A percentile compares a stretch with the other conserved stretches of the same genome.
phyloP scores from a whole-genome alignment of 1,140 invertebrate species.

The Tyrophagus putrescentiae region DNA sequence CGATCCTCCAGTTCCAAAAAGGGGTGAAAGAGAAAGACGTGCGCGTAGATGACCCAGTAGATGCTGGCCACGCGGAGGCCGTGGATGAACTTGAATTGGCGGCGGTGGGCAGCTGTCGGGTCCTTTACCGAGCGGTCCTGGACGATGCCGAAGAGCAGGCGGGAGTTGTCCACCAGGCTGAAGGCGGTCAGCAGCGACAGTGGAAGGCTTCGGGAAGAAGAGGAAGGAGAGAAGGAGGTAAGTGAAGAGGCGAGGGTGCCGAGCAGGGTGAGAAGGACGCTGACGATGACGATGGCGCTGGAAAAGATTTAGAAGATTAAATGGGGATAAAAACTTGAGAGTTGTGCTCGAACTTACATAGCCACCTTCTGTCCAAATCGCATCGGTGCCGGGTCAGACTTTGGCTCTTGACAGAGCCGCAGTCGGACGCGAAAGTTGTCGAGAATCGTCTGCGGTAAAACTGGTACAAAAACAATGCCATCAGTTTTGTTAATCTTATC shows the following conservation, averaged over 20 bases:
- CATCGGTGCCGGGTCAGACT: neutral
- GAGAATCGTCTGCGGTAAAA: neutral
- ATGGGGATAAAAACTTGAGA: neutral
- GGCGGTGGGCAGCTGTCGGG: neutral
- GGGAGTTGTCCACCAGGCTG: neutral
- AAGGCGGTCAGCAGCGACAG: neutral
- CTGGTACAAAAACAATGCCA: too few relatives aligned
- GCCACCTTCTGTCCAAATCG: conserved; percentile 7
- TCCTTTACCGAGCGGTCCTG: neutral
- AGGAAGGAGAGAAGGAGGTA: neutral
- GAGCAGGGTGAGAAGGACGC: neutral
- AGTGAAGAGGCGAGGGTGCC: neutral
- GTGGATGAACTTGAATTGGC: conserved; percentile 19
- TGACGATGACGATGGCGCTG: neutral
- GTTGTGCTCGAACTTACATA: neutral
- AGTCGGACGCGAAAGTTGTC: neutral
- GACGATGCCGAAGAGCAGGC: conserved; percentile 2
- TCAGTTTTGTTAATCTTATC: too few relatives aligned
- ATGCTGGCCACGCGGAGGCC: conserved; percentile 8
- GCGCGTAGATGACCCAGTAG: conserved; percentile 3
- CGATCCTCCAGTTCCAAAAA: neutral
- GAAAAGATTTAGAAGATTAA: neutral
- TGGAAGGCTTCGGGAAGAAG: neutral
- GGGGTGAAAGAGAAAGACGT: conserved; percentile 12
- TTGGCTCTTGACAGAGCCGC: neutral